Conservation (phyloP, 2,797 vertebrate genomes). For the Pantherophis alleghaniensis region DNA sequence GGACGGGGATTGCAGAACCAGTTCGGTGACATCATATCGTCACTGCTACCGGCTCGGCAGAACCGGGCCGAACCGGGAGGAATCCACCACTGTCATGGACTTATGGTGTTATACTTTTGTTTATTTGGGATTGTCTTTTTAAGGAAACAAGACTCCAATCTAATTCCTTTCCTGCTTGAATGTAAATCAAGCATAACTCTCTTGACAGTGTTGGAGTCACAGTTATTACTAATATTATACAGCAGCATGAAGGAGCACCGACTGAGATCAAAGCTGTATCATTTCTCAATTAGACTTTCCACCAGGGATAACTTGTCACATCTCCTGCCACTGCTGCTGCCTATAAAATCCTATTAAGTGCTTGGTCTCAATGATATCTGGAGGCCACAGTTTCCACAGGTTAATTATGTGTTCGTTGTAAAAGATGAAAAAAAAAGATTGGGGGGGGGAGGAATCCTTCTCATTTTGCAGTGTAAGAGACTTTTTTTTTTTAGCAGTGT, state of each 20-base stretch:
- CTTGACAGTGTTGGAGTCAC: constrained; percentile 20
- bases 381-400: constrained; percentile 21
- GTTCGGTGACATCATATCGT: too few relatives aligned
- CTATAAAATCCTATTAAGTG: constrained; percentile 22
- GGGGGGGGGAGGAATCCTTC: not conserved
- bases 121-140: constrained; percentile 11
- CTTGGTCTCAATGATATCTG: constrained; percentile 25
- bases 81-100: not conserved
- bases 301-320: constrained; percentile 36
- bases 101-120: not conserved
- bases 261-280: constrained; percentile 38
- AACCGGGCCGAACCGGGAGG: too few relatives aligned
- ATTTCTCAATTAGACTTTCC: constrained; percentile 37
- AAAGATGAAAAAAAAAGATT: not conserved
- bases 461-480: not conserved
- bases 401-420: constrained; percentile 23
- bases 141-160: not conserved
- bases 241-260: constrained; percentile 18
- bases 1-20: too few relatives aligned
- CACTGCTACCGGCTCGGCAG: too few relatives aligned
- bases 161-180: constrained; percentile 7
- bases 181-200: constrained; percentile 25
- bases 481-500: not conserved
- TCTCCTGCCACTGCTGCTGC: constrained; percentile 17
- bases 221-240: constrained; percentile 31